These are phyloP conservation scores for Protobothrops mucrosquamatus DNA, from an alignment of 2,113 vertebrate species.

Conservation along the genomic window DNA sequence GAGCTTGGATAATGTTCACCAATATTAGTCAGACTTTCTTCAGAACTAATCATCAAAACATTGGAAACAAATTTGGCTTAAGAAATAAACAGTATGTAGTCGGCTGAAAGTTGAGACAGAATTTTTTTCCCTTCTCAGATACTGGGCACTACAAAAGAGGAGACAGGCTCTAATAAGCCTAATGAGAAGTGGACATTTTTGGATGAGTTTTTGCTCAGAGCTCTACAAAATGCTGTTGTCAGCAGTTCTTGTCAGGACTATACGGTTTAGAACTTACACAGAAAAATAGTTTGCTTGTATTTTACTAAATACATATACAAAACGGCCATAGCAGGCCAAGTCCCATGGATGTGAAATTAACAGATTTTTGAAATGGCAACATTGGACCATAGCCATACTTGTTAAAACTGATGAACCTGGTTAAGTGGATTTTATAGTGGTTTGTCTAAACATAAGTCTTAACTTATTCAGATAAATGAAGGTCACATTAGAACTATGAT, in stretches of 20 bases:
- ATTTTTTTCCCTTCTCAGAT: background rate
- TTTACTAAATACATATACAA: background rate
- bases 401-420: slow-evolving; percentile 30
- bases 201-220: background rate
- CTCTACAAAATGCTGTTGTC: background rate
- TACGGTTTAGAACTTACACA: background rate
- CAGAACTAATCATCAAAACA: background rate
- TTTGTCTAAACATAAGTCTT: slow-evolving; percentile 20
- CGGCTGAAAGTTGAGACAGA: background rate
- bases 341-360: background rate
- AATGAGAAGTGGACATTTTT: background rate
- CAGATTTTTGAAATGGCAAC: background rate
- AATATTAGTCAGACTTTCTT: background rate
- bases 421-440: slow-evolving; percentile 43
- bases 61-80: background rate
- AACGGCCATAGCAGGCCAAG: background rate
- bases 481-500: slow-evolving; percentile 40
- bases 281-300: background rate
- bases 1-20: background rate
- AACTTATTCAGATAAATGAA: slow-evolving; percentile 37
- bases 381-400: background rate
- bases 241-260: background rate
- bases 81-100: background rate
- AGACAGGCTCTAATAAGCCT: background rate
- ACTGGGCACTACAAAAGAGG: background rate